Evolutionary conservation across 2,797 vertebrate genomes (phyloP), one percentile per base, ranked within the genome.

Genomic region (Echeneis naucrates): DNA sequence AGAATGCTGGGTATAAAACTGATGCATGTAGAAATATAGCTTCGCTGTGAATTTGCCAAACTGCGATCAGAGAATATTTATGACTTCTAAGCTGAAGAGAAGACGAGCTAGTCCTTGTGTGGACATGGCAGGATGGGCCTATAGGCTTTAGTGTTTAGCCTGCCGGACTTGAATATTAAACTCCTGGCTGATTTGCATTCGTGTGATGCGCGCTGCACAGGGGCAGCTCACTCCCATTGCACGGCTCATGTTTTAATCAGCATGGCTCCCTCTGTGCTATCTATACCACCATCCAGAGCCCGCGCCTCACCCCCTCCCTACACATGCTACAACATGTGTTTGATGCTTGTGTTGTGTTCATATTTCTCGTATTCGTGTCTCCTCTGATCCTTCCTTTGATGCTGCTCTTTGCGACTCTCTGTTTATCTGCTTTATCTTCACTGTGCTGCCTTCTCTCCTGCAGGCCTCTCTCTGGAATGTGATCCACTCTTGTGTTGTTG

Each of bases 161-260:
- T 38, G 40, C 54, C 42, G 37, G 81, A 88, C 86, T 68, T 84
- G 88, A 89, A 93, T 92, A 87, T 90, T 88, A 89, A 91, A 89
- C 79, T 66, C 60, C 48, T 64, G 1, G n/a, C 77, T 87, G 77
- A 89, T 92, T 91, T 91, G 80, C 89, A 92, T 91, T 81, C 77
- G 71, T 75, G 86, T 72, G 85, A 85, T 75, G 81, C 70, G 4
- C 37, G 73, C 83, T 68, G 78, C 81, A 68, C 53, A 54, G 81
- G 82, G 77, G 75, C 66, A 53, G 73, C 85, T 82, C 67, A 19
- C 79, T 81, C 73, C 76, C 77, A 74, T 63, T 27, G 66, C 83
- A 71, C 58, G 42, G 81, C 89, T 92, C 85, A 83, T 89, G 88
- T 89, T 90, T 90, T 89, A 91, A 84, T 82, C 84, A 80, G 68